Base-by-base conservation (phyloP, 2,113 vertebrate genomes). In the Phrynosoma platyrhinos region DNA sequence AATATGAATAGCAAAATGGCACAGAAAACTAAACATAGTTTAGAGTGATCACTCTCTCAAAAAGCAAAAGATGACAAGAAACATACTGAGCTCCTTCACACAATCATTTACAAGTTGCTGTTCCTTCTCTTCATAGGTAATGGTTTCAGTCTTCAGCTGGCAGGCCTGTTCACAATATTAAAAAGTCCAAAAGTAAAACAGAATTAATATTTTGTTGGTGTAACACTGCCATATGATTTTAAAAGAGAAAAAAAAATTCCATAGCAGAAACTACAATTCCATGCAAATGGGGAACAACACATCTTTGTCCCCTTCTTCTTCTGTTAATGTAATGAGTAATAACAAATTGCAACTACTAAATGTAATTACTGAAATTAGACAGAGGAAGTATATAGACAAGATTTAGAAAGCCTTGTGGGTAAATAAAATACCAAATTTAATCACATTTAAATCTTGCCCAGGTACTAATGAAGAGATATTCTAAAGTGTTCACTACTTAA, bases 91-190 rank as follows among this genome's bases (percentile, higher is more conserved):
- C 92, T 99, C 99, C 96, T 99, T 99, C 71, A 99, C 99, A 64
- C 99, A 99, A 95, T 99, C 99, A 53, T 98, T 99, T 86, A 99
- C 99, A 95, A 99, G 97, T 77, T 99, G 99, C 92, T 99, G 99
- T 79, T 99, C 99, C 87, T 99, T 99, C 90, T 99, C 99, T 93
- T 99, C 99, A 0, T 98, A 99, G 7, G 97, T 98, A 93, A 99
- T 98, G 1, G 99, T 99, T 96, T 99, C 98, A 0, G 98, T 99
- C 97, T 99, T 98, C 93, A 99, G 96, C 89, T 99, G 98, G 91
- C 96, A 99, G 25, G 99, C 98, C 99, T 99, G 91, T 66, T 88
- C 40, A 91, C 92, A 86, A 89, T 84, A 91, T 85, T 82, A 88
- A 82, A 23, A 82, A 76, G 23, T 55, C 12, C 62, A 76, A 82